Base-by-base conservation (phyloP, 2,797 vertebrate genomes). In the Karalla daura region DNA sequence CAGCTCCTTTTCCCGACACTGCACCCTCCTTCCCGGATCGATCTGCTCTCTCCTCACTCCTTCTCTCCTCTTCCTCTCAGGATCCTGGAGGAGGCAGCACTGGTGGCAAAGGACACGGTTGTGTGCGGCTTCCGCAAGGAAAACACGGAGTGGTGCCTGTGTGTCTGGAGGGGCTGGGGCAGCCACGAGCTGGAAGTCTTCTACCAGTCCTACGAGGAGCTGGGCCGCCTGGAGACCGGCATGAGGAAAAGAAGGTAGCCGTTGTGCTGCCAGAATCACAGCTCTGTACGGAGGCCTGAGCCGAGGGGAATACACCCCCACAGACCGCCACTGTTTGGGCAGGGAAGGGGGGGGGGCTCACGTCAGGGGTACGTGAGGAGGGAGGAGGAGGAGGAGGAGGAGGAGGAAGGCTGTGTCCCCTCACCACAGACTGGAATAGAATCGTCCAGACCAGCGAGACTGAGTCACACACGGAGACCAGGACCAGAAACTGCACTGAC, bases 161-260 rank as follows among this genome's bases (percentile, higher is more conserved):
- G 95, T 74, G 95, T 97, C 88, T 99, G 97, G 98, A 93, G 96
- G 81, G 94, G 93, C 90, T 98, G 98, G 98, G 95, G 96, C 18
- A 55, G 89, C 86, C 80, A 69, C 8, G 96, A 98, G 77, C 96
- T 99, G 67, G 95, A 97, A 59, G 51, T 95, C 83, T 98, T 98
- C 94, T 97, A 98, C 94, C 94, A 92, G 85, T 94, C 95, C 66
- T 97, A 94, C 0, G 97, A 99, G 84, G 95, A 96, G 76, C 93
- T 98, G 75, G 90, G 94, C 46, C 93, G 93, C 70, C 86, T 96
- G 2, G 98, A 99, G 90, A 94, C 82, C 63, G 93, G 92, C 85
- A 89, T 94, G 83, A 89, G 96, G 27, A 98, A 94, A 81, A 95
- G 96, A 53, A 95, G 95, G 95, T 97, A 95, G 94, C 91, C 60